phyloP scores from a whole-genome alignment of 2,113 vertebrate genomes.

The Girardinichthys multiradiatus region DNA sequence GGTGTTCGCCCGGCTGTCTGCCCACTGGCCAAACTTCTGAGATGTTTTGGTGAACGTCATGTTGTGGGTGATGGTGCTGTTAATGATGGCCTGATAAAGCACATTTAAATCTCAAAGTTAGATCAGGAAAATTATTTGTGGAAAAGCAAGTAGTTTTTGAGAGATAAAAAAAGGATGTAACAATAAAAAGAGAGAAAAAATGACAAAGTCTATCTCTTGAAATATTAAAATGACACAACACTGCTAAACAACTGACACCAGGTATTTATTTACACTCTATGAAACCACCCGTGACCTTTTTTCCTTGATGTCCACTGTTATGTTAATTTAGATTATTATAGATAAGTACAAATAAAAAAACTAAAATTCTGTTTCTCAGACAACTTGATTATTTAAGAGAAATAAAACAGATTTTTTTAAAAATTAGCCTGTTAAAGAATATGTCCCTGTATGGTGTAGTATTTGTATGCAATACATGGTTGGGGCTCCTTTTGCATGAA shows the following conservation, averaged over 20 bases:
- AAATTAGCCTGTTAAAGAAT: too few relatives aligned
- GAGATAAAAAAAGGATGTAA: conserved; percentile 5
- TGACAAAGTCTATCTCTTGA: too few relatives aligned
- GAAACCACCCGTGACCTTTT: background rate
- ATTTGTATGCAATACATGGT: too few relatives aligned
- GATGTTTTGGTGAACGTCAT: conserved; percentile 99
- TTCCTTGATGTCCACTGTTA: background rate
- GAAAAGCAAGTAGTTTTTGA: background rate
- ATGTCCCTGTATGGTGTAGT: too few relatives aligned
- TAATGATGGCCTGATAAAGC: conserved; percentile 90
- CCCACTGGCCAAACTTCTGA: conserved; percentile 98
- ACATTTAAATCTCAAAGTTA: background rate
- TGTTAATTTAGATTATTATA: too few relatives aligned
- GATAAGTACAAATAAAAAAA: too few relatives aligned
- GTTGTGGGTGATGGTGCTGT: conserved; percentile 96
- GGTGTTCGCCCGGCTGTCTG: conserved; percentile 94
- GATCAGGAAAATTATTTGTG: background rate
- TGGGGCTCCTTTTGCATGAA: too few relatives aligned
- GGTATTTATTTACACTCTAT: background rate
- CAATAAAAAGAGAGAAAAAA: background rate
- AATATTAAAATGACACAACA: background rate
- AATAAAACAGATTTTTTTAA: too few relatives aligned
- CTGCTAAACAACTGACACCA: background rate
- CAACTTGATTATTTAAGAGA: too few relatives aligned
- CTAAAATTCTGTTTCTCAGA: too few relatives aligned